Evolutionary conservation across 2,888 invertebrate species (phyloP), one percentile per base, ranked within the genome.

Genomic region (Ochlodes sylvanus): DNA sequence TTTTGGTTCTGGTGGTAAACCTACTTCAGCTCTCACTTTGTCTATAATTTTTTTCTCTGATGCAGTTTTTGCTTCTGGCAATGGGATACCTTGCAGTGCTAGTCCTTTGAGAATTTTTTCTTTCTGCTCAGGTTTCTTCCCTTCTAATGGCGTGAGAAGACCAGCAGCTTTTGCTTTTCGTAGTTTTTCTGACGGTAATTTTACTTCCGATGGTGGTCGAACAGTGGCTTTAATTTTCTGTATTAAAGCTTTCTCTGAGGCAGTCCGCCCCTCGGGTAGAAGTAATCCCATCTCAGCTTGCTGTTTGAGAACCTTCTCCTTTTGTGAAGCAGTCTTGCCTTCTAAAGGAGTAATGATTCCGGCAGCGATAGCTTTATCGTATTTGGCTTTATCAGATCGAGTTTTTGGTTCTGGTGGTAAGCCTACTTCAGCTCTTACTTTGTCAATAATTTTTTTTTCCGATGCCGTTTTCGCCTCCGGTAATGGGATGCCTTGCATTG

Each of bases 81-180:
- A 52, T 7, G 76, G 75, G 7, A 77, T 14, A 0, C 79, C 79
- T 1, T 63, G 63, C 21, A 52, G 65, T 2, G 70, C 74, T 21
- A 75, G 58, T 3, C 72, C 76, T 63, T 69, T 73, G 6, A 81
- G 44, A n/a, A 78, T 77, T 58, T 76, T 77, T 70, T 77, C 79
- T 71, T 81, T 78, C 27, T 74, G 32, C 1, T 47, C 47, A 0
- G 15, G 47, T 9, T 15, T 47, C 17, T 47, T 78, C 1, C 76
- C 78, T 70, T 73, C 70, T 17, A 81, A 66, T 12, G 77, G 77
- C 6, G 78, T 78, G 0, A 82, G 4, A 0, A 78, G 21, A 2
- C 80, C 82, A 7, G 76, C 78, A 9, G 75, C 76, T 74, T 76
- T 78, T 2, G 67, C 70, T 42, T 61, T 65, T 6, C 52, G 65